These are phyloP conservation scores for Pseudoips prasinana DNA, from an alignment of 2,888 invertebrate species.

Conservation along the genomic window DNA sequence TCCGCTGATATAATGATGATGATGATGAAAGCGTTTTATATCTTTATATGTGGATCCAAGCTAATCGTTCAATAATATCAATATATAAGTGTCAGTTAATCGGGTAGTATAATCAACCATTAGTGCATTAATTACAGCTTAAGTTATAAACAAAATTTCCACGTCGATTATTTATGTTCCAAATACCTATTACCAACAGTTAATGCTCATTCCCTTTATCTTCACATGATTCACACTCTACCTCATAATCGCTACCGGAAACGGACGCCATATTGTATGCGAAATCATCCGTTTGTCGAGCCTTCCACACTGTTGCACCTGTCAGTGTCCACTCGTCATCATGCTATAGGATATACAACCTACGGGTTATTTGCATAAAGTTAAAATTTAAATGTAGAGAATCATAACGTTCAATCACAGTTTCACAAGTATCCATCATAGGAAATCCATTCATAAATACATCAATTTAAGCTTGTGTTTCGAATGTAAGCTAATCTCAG, in stretches of 20 bases:
- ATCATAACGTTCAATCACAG: slow-evolving; percentile 23
- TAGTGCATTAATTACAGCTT: too few relatives aligned
- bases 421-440: slow-evolving; percentile 22
- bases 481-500: slow-evolving; percentile 44
- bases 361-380: background rate
- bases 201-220: slow-evolving; percentile 20
- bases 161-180: background rate
- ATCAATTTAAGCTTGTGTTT: slow-evolving; percentile 25
- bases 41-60: too few relatives aligned
- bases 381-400: slow-evolving; percentile 2
- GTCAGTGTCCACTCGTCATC: slow-evolving; percentile 31
- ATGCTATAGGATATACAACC: slow-evolving; percentile 7
- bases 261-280: slow-evolving; percentile 76
- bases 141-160: background rate
- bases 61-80: too few relatives aligned
- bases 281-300: slow-evolving; percentile 71
- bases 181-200: background rate
- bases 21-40: too few relatives aligned
- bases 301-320: slow-evolving; percentile 76
- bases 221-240: slow-evolving; percentile 44
- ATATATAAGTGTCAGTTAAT: too few relatives aligned
- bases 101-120: too few relatives aligned
- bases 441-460: slow-evolving; percentile 41
- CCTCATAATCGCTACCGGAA: slow-evolving; percentile 69
- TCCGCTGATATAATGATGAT: too few relatives aligned